Evolutionary conservation across 2,888 invertebrate genomes (phyloP).

Genomic region (Ptychoptera albimana): DNA sequence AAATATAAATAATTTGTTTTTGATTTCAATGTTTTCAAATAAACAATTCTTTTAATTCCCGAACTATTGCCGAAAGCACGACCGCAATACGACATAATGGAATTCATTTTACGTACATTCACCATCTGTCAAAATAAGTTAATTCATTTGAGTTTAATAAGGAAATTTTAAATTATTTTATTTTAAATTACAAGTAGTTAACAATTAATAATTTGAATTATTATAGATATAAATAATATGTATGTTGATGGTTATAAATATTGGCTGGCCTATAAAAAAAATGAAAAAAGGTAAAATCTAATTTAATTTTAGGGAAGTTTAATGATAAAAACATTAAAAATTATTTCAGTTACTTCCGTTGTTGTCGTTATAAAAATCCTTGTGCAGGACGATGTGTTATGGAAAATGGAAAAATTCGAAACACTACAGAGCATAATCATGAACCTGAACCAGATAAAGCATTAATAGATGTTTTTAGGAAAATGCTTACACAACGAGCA

Average conservation of each 20-base stretch:
- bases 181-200: no score
- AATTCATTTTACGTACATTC: no score
- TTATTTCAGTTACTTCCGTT: conserved; percentile 17
- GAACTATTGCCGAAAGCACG: no score
- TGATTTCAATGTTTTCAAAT: no score
- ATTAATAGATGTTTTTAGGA: conserved; percentile 16
- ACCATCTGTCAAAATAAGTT: no score
- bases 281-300: conserved; percentile 13
- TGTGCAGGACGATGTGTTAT: conserved; percentile 15
- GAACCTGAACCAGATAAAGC: conserved; percentile 14
- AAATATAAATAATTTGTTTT: no score
- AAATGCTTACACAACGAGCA: conserved; percentile 15
- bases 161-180: no score
- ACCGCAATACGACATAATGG: no score
- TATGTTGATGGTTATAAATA: conserved; percentile 17
- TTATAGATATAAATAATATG: conserved; percentile 8
- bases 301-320: not conserved
- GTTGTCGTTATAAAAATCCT: conserved; percentile 14
- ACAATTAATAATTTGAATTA: no score
- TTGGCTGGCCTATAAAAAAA: conserved; percentile 17
- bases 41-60: no score
- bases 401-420: conserved; percentile 14
- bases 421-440: conserved; percentile 15
- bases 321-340: not conserved
- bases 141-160: no score